Conservation (phyloP, 2,797 vertebrate species). For the Hyperoplus immaculatus region DNA sequence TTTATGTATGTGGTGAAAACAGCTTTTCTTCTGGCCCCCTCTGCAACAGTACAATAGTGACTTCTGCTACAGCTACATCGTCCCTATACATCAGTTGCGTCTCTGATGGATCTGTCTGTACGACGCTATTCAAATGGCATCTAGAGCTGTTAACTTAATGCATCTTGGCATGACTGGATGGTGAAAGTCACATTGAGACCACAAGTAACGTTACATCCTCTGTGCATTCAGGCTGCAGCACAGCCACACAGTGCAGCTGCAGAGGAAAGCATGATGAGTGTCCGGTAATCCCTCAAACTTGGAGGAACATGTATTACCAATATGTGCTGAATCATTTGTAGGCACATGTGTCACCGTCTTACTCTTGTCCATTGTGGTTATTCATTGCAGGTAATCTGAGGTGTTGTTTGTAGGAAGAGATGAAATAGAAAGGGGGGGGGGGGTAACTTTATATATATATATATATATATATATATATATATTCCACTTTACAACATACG, state of each 20-base stretch:
- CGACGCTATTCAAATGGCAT: slow-evolving; percentile 35
- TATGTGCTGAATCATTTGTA: slow-evolving; percentile 28
- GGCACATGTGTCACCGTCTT: slow-evolving; percentile 22
- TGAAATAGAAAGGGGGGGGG: slow-evolving; percentile 27
- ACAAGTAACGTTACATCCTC: slow-evolving; percentile 34
- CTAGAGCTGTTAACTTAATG: slow-evolving; percentile 46
- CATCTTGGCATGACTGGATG: slow-evolving; percentile 42
- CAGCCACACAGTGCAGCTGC: slow-evolving; percentile 25
- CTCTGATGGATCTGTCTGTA: slow-evolving; percentile 24
- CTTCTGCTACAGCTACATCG: slow-evolving; percentile 36
- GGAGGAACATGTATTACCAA: slow-evolving; percentile 28
- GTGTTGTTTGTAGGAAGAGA: slow-evolving; percentile 39
- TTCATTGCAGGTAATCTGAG: slow-evolving; percentile 48
- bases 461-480: slow-evolving; percentile 65
- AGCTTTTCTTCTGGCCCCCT: too few relatives aligned
- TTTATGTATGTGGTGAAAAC: too few relatives aligned
- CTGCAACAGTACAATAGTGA: background rate
- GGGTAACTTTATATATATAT: background rate
- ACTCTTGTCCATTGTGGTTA: slow-evolving; percentile 30
- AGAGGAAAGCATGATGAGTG: slow-evolving; percentile 26
- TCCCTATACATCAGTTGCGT: slow-evolving; percentile 41
- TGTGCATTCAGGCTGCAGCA: slow-evolving; percentile 12
- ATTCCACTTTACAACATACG: slow-evolving; percentile 62
- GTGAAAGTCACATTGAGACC: slow-evolving; percentile 60
- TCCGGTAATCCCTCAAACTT: slow-evolving; percentile 16